Percentiles rank a stretch among this genome's conserved stretches.
These are phyloP conservation scores for Lathronympha strigana DNA, from an alignment of 2,888 invertebrate genomes.

Conservation along the genomic window DNA sequence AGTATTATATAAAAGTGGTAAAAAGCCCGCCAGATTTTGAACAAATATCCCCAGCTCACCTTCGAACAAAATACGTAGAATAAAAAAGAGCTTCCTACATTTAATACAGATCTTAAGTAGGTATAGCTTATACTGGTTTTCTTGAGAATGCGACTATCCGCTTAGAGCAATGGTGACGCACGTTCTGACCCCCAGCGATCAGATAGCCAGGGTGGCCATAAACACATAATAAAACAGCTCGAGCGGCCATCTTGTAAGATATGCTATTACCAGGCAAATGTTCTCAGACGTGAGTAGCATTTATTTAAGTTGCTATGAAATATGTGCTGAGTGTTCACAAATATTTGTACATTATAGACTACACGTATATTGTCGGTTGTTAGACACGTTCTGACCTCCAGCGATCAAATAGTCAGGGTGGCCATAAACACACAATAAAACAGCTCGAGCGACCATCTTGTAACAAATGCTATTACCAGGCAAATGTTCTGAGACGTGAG, in stretches of 20 bases:
- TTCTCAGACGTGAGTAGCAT: slow-evolving; percentile 48
- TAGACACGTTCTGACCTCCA: slow-evolving; percentile 38
- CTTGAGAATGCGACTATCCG: too few species aligned
- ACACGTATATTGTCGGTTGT: too few species aligned
- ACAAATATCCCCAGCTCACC: too few species aligned
- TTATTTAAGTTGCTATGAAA: slow-evolving; percentile 4
- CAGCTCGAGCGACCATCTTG: slow-evolving; percentile 45
- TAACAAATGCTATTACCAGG: slow-evolving; percentile 51
- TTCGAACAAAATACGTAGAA: too few species aligned
- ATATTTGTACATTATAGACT: too few species aligned
- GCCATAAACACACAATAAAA: slow-evolving; percentile 73
- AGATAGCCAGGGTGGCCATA: slow-evolving; percentile 65
- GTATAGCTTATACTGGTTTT: too few species aligned
- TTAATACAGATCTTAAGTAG: too few species aligned
- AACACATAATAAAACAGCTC: slow-evolving; percentile 67
- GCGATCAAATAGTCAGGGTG: slow-evolving; percentile 63
- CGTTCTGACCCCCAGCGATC: slow-evolving; percentile 51
- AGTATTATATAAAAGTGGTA: too few species aligned
- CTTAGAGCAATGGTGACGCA: too few species aligned
- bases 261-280: slow-evolving; percentile 48
- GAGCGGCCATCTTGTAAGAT: slow-evolving; percentile 47
- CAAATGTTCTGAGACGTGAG: slow-evolving; percentile 46
- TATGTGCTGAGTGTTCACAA: too few species aligned
- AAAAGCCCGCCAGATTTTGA: too few species aligned
- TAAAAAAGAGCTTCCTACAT: too few species aligned